Percentiles rank a stretch among this genome's conserved stretches.
These are phyloP conservation scores for Ariolimax columbianus DNA, from an alignment of 2,888 invertebrate species.

Conservation along the genomic window DNA sequence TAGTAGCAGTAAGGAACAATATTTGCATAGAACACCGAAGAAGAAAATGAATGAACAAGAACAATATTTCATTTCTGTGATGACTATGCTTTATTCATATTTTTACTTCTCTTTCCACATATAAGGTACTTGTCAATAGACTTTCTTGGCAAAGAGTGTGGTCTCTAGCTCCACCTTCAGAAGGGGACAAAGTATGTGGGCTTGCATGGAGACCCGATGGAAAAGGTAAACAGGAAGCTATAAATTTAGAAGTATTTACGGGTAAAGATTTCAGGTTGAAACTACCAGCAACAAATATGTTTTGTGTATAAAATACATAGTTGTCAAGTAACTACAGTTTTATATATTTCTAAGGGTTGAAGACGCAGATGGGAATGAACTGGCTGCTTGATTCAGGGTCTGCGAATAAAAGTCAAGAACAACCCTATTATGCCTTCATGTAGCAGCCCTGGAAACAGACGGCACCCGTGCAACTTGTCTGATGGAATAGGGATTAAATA, in stretches of 20 bases:
- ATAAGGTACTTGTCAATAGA: slow-evolving; percentile 84
- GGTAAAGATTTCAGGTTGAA: no score
- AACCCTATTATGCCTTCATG: no score
- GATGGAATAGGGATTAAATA: no score
- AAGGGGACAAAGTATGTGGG: slow-evolving; percentile 86
- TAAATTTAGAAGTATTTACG: neutral
- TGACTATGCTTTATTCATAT: neutral
- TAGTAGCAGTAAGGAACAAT: neutral
- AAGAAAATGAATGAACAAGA: neutral
- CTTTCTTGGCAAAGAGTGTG: slow-evolving; percentile 96
- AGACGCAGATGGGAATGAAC: no score
- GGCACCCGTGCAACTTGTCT: no score
- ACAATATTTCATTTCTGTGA: neutral
- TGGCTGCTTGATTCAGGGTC: no score
- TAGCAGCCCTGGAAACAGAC: no score
- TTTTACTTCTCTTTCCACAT: neutral
- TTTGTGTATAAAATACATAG: no score
- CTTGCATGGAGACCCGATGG: slow-evolving; percentile 97
- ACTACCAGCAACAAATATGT: no score
- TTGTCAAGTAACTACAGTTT: no score
- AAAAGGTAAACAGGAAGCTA: slow-evolving; percentile 82
- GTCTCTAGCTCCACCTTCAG: slow-evolving; percentile 87
- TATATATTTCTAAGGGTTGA: no score
- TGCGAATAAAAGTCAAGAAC: no score
- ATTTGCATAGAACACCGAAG: neutral